Evolutionary conservation across 2,888 invertebrate genomes (phyloP).

Genomic region (Blastobasis adustella): DNA sequence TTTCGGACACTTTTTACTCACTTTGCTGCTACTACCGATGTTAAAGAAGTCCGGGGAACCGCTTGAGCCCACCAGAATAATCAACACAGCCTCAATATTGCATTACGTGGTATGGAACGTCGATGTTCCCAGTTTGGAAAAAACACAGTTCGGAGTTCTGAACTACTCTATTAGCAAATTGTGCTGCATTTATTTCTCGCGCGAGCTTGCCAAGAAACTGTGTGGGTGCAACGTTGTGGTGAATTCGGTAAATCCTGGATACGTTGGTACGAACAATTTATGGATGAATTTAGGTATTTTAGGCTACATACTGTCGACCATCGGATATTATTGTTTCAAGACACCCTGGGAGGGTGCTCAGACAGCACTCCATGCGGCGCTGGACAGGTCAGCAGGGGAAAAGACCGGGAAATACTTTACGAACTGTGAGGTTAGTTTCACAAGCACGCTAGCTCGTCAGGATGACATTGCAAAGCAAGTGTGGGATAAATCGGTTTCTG

Average conservation of each 20-base stretch:
- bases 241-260: background rate
- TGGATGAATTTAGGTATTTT: background rate
- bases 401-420: background rate
- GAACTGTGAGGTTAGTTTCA: background rate
- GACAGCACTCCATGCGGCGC: background rate
- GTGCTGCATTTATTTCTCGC: background rate
- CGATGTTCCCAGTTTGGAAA: background rate
- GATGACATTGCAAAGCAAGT: constrained; percentile 79
- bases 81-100: background rate
- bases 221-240: background rate
- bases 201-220: background rate
- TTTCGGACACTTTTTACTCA: background rate
- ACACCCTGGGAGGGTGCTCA: background rate
- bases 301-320: background rate
- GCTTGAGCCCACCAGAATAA: background rate
- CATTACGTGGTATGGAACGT: background rate
- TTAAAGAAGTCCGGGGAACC: background rate
- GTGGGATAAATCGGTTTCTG: constrained; percentile 83
- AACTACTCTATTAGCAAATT: background rate
- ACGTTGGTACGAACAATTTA: background rate
- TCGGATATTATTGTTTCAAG: background rate
- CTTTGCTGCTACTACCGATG: background rate
- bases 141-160: background rate
- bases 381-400: background rate
- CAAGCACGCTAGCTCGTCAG: too few relatives aligned